Base-by-base conservation (phyloP, 2,113 vertebrate genomes). In the Coreoperca whiteheadi region DNA sequence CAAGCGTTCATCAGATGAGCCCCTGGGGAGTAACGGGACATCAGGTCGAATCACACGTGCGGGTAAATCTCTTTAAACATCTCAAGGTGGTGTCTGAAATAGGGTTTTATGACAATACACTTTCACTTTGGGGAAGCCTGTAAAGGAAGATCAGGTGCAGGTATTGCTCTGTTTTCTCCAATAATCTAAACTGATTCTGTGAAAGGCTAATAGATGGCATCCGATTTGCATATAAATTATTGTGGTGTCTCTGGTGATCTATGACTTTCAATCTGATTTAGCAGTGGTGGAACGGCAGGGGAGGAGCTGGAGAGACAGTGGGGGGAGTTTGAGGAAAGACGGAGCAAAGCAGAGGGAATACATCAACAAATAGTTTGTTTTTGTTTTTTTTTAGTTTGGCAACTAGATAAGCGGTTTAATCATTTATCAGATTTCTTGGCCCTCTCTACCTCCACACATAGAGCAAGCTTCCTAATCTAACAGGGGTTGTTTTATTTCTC, bases 211-310 rank as follows among this genome's bases (percentile, higher is more conserved):
- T 94, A 90, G 91, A 94, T 95, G 94, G 91, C 94, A 93, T 93
- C 91, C 63, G 57, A 94, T 95, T 95, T 94, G 94, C 94, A 95
- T 95, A 92, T 94, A 95, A 94, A 95, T 95, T 70, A 93, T 94
- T 81, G 89, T 57, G 39, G 81, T 88, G 93, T 93, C 91, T 92
- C 90, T 70, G 83, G 89, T 91, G 94, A 93, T 93, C 91, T 92
- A 86, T 87, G 92, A 91, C 84, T 88, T 87, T 80, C 81, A 70
- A 77, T 89, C 79, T 89, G 91, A 93, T 94, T 91, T 76, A 73
- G 81, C 32, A 15, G 88, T 39, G n/a, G 74, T 20, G 66, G 81
- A 83, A 77, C 61, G n/a, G 80, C 85, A 73, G 80, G 79, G 72
- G 78, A 73, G 88, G 82, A 84, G 81, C 76, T n/a, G 53, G 21